A percentile compares a stretch with the other conserved stretches of the same genome.
Evolutionary conservation across 2,888 invertebrate species (phyloP).

Genomic region (Diarsia mendica): DNA sequence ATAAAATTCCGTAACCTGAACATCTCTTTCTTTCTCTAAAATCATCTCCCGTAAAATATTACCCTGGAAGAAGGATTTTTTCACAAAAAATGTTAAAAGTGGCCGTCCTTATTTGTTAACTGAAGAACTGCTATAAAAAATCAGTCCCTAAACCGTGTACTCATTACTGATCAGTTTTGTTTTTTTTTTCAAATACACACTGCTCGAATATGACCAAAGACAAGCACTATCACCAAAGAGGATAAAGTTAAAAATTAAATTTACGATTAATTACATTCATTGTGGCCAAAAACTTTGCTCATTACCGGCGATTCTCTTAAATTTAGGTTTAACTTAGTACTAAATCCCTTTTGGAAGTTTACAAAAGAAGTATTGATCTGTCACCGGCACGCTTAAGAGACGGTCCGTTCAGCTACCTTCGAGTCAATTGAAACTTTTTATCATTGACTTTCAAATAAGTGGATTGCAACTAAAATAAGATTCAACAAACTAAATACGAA

Average conservation of each 20-base stretch:
- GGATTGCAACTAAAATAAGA: conserved; percentile 52
- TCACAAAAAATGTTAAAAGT: conserved; percentile 34
- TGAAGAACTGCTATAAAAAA: background rate
- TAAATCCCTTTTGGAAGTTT: conserved; percentile 83
- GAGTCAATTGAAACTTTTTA: conserved; percentile 59
- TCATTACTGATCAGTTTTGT: background rate
- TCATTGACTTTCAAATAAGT: conserved; percentile 61
- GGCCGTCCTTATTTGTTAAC: background rate
- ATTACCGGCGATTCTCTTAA: conserved; percentile 86
- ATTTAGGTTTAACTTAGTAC: conserved; percentile 86
- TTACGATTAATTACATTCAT: conserved; percentile 87
- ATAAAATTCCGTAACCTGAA: background rate
- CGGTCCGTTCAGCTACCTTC: conserved; percentile 42
- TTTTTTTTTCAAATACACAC: conserved; percentile 43
- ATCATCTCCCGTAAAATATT: background rate
- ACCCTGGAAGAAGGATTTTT: background rate
- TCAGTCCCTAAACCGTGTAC: conserved; percentile 3
- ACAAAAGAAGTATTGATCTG: conserved; percentile 84
- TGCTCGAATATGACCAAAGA: conserved; percentile 41
- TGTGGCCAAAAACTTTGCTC: conserved; percentile 88
- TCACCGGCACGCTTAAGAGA: conserved; percentile 74
- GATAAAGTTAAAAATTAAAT: conserved; percentile 80
- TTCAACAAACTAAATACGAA: conserved; percentile 45
- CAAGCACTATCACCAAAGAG: conserved; percentile 69
- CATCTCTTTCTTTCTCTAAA: background rate